A percentile compares a stretch with the other conserved stretches of the same genome.
These are phyloP conservation scores for Chrysotoxum bicinctum DNA, from an alignment of 2,888 invertebrate species.

Conservation along the genomic window DNA sequence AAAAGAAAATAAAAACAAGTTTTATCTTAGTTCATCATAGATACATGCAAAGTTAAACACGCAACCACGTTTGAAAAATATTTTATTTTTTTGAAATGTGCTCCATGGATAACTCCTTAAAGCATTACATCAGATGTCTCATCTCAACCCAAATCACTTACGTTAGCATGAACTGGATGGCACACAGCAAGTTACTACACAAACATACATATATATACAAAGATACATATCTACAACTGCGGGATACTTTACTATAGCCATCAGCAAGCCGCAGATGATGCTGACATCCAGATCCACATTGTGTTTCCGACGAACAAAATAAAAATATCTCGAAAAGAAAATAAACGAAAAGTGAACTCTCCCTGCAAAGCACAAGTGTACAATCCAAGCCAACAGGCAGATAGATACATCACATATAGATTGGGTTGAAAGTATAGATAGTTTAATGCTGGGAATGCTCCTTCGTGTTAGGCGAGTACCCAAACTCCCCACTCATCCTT, in stretches of 20 bases:
- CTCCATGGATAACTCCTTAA: constrained; percentile 9
- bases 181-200: constrained; percentile 8
- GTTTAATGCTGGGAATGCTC: constrained; percentile 57
- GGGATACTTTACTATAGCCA: constrained; percentile 72
- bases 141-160: constrained; percentile 67
- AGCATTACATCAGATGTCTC: constrained; percentile 52
- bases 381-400: constrained; percentile 50
- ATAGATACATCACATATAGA: constrained; percentile 55
- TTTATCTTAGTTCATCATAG: no score
- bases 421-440: constrained; percentile 64
- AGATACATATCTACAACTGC: constrained; percentile 59
- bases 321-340: constrained; percentile 24
- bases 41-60: background rate
- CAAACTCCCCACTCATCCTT: constrained; percentile 6
- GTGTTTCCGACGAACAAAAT: constrained; percentile 69
- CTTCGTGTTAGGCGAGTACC: constrained; percentile 40
- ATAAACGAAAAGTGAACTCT: constrained; percentile 62
- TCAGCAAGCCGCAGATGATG: constrained; percentile 75
- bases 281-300: constrained; percentile 74
- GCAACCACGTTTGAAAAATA: background rate
- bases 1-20: no score
- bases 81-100: constrained; percentile 47
- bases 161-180: constrained; percentile 64
- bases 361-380: constrained; percentile 56
- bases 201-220: constrained; percentile 14